Evolutionary conservation across 2,797 vertebrate species (phyloP), one percentile per base, ranked within the genome.

Genomic region (Arctocebus calabarensis): DNA sequence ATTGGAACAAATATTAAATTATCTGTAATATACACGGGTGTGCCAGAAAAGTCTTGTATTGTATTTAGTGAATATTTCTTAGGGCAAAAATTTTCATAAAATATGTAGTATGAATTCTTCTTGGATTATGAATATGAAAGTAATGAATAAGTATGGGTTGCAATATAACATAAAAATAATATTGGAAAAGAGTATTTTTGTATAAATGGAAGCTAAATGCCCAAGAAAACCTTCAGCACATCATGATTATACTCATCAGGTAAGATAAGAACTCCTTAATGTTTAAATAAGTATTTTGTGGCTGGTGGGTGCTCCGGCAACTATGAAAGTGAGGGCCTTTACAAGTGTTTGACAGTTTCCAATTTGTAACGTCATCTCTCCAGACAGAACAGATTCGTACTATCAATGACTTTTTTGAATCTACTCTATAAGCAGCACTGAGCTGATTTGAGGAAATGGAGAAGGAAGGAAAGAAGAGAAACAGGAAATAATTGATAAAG

Each of bases 11-110:
- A 93, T 73, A 89, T 93, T 95, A 98, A 97, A 94, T 92, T 88
- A 96, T 97, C 71, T 83, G 77, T 96, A 68, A 32, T 94, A 66
- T 84, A 55, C 59, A 83, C 91, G 55, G 75, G 27, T 78, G 86
- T 95, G 57, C 48, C 82, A 87, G 73, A 92, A 94, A 95, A 85
- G 37, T 77, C n/a, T 98, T 93, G 90, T 74, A 27, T 23, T 88
- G 86, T 91, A 95, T 93, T 97, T 95, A 96, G 79, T 17, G 32
- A 90, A 77, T 59, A 97, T 87, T 92, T 95, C 84, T 95, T 81
- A 40, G 61, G 78, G n/a, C 64, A 71, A 5, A 71, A 85, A 88
- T 66, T 59, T 23, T 93, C 89, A 88, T 84, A 43, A 62, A 90
- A 29, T 23, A 74, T 32, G 14, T 55, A 85, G 48, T 37, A 75